Evolutionary conservation across 2,888 invertebrate genomes (phyloP), one percentile per base, ranked within the genome.

Genomic region (Hipparchia semele): DNA sequence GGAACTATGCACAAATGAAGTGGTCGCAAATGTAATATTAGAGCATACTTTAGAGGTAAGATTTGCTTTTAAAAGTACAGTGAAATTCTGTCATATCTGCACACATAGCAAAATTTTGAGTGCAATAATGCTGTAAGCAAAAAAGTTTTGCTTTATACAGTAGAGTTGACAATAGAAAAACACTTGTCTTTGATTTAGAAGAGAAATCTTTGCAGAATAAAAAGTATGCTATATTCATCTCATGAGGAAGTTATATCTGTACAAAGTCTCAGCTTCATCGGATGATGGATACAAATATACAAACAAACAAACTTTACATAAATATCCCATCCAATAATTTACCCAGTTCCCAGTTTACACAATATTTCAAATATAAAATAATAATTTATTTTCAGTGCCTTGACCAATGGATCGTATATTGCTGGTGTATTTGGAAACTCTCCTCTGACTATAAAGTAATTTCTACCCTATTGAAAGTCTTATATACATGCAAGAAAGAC

Each of bases 371-470:
- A 39, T 54, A 12, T 12, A n/a, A 10, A 54, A 54, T 5, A 54
- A 54, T 23, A 23, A 58, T 58, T 68, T 71, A 75, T 59, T 90
- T 90, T 68, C 85, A 92, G 93, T 89, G 89, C 75, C 81, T 91
- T 1, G 80, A 87, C 77, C 84, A 80, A 73, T 94, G 93, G 93
- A 80, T 90, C 13, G 87, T 80, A 73, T 82, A 90, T 75, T 89
- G 90, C 75, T 93, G 93, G 92, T 90, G 89, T 72, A 81, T 84
- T 9, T 92, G 90, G 91, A 84, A 81, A 72, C 77, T 89, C 6
- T 77, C 81, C 6, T 77, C 81, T 10, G 89, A 90, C 66, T 82
- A 87, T 23, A 88, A 86, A 71, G 72, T 91, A 23, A 75, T 93
- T 10, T 86, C 88, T 6, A 76, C 81, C n/a, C 80, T 93, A 23